Evolutionary conservation across 2,888 invertebrate species (phyloP).

Genomic region (Osmoderma eremita): DNA sequence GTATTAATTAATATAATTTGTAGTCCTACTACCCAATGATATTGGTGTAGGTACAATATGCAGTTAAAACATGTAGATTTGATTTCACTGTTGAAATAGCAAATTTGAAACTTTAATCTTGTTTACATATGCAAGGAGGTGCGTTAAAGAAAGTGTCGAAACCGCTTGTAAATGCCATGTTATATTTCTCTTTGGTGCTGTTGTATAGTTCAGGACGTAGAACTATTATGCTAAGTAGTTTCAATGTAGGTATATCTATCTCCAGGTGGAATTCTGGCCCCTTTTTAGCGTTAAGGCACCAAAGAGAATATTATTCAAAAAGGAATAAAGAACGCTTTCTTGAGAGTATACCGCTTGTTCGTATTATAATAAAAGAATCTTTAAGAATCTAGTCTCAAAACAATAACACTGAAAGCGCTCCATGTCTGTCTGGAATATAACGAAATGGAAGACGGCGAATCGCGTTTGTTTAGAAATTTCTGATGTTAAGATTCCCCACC

Average conservation of each 20-base stretch:
- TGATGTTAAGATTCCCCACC: constrained; percentile 30
- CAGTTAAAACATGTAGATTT: no score
- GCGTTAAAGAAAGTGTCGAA: not conserved
- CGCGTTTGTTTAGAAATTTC: constrained; percentile 31
- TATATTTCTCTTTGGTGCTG: constrained; percentile 7
- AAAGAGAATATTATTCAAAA: constrained; percentile 20
- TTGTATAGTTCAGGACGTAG: constrained; percentile 6
- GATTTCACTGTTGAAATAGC: no score
- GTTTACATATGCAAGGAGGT: no score
- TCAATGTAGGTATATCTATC: constrained; percentile 17
- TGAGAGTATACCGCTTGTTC: constrained; percentile 17
- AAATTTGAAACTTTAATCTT: no score
- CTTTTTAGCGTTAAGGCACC: not conserved
- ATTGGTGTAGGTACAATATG: no score
- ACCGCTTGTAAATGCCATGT: constrained; percentile 4
- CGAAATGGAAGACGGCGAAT: not conserved
- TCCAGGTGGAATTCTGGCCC: constrained; percentile 10
- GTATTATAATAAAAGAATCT: constrained; percentile 35
- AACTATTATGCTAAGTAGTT: constrained; percentile 26
- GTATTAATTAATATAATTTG: no score
- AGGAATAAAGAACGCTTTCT: constrained; percentile 11
- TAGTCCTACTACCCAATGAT: no score
- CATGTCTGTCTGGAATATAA: not conserved
- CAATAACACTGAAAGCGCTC: constrained; percentile 22
- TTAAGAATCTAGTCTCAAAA: constrained; percentile 27